Evolutionary conservation across 2,888 invertebrate genomes (phyloP), one percentile per base, ranked within the genome.

Genomic region (Campoletis raptor): DNA sequence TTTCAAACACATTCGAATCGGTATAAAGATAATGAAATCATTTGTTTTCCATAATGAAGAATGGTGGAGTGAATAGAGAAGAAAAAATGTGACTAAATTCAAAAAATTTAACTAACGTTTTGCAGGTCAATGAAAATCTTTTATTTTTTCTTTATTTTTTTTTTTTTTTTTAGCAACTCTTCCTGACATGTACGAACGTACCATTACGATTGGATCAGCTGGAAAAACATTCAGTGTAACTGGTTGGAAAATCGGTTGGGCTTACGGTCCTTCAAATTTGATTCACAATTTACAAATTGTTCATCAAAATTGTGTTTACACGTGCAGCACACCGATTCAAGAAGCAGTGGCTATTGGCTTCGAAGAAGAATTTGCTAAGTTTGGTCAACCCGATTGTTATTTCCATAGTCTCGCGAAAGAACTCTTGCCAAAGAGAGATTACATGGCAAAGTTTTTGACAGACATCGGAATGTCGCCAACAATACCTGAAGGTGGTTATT

Each of bases 151-250:
- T 18, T 67, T 45, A 97, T 80, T 10, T 86, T 52, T 3, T 80
- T 10, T 86, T 52, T 3, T 9, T 86, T 52, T 3, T 18, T 67
- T 45, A 97, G 98, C 98, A 0, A 97, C 98, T 0, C 94, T 99
- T 9, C 99, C 99, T 0, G 99, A 95, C 21, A 99, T 99, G 99
- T 99, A 98, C 97, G 99, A 99, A 88, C 96, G 99, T 37, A 99
- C 99, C 0, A 96, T 99, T 52, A 99, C 99, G 0, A 96, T 99
- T 88, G 99, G 99, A 0, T 99, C 99, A 36, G 99, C 99, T 0
- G 99, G 99, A 0, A 99, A 99, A 96, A 98, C 99, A 0, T 99
- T 99, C 95, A 98, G 98, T 79, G 98, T 98, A 18, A 99, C 99
- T 0, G 99, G 99, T 5, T 99, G 99, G 99, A 99, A 98, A 95